A percentile compares a stretch with the other conserved stretches of the same genome.
phyloP scores from a whole-genome alignment of 2,113 vertebrate species.

The Vidua macroura region DNA sequence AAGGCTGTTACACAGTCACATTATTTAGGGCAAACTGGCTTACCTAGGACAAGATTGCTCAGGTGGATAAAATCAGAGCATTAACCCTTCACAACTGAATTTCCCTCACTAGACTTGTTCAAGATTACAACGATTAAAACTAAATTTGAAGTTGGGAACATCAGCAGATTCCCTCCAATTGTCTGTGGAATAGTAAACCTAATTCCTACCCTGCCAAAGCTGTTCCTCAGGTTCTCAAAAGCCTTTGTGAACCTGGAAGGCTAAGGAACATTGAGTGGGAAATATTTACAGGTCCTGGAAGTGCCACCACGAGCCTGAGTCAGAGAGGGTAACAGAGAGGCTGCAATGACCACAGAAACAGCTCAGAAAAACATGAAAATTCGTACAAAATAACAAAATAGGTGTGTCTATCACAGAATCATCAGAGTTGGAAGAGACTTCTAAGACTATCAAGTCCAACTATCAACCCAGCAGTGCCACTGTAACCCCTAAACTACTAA shows the following conservation, averaged over 20 bases:
- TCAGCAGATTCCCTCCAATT: background rate
- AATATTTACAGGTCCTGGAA: background rate
- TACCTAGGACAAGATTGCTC: background rate
- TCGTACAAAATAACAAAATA: fast-evolving
- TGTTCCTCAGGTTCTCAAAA: background rate
- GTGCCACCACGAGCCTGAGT: background rate
- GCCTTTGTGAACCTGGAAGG: background rate
- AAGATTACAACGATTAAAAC: background rate
- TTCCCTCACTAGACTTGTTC: background rate
- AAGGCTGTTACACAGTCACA: background rate
- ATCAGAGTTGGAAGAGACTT: background rate
- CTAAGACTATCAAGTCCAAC: no score
- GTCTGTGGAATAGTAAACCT: background rate
- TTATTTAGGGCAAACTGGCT: background rate
- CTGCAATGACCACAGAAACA: background rate
- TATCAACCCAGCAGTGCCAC: background rate
- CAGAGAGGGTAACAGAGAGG: fast-evolving
- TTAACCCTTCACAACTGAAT: background rate
- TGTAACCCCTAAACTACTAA: background rate
- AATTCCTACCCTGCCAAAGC: fast-evolving
- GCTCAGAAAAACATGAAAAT: background rate
- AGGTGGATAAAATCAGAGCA: background rate
- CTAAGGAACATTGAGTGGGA: fast-evolving
- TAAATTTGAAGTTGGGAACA: background rate
- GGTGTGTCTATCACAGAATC: background rate